These are phyloP conservation scores for Helleia helle DNA, from an alignment of 2,888 invertebrate species.

Conservation along the genomic window DNA sequence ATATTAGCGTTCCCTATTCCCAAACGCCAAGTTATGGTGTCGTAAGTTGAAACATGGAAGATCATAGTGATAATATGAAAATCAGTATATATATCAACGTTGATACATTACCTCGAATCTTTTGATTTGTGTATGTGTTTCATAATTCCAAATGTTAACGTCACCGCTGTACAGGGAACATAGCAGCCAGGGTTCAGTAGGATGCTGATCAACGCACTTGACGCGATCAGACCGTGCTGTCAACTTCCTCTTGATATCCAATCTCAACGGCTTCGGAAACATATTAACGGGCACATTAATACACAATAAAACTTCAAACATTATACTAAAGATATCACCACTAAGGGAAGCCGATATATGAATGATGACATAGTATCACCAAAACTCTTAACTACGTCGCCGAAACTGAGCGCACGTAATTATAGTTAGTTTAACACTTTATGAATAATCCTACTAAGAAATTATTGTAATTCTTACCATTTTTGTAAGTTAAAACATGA, in stretches of 20 bases:
- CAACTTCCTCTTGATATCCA: constrained; percentile 98
- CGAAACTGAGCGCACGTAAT: constrained; percentile 20
- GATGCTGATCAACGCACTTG: constrained; percentile 98
- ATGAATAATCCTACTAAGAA: constrained; percentile 20
- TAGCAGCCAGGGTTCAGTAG: constrained; percentile 98
- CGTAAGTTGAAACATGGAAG: neutral
- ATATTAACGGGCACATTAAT: constrained; percentile 31
- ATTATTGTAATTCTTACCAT: constrained; percentile 47
- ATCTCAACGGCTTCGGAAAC: constrained; percentile 86
- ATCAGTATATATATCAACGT: neutral
- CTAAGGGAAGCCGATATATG: constrained; percentile 41
- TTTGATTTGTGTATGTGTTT: constrained; percentile 89
- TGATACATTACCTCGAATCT: constrained; percentile 81
- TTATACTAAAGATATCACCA: constrained; percentile 25
- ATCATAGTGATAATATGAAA: neutral
- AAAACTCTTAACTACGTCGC: constrained; percentile 37
- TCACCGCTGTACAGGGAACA: constrained; percentile 99
- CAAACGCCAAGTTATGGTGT: no score
- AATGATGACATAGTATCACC: constrained; percentile 44
- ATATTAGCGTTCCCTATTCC: no score
- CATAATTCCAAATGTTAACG: constrained; percentile 99
- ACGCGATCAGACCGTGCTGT: constrained; percentile 98
- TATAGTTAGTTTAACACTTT: constrained; percentile 11
- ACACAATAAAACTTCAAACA: constrained; percentile 13
- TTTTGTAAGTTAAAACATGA: constrained; percentile 60